phyloP scores from a whole-genome alignment of 2,113 vertebrate genomes.

The Pavo muticus region DNA sequence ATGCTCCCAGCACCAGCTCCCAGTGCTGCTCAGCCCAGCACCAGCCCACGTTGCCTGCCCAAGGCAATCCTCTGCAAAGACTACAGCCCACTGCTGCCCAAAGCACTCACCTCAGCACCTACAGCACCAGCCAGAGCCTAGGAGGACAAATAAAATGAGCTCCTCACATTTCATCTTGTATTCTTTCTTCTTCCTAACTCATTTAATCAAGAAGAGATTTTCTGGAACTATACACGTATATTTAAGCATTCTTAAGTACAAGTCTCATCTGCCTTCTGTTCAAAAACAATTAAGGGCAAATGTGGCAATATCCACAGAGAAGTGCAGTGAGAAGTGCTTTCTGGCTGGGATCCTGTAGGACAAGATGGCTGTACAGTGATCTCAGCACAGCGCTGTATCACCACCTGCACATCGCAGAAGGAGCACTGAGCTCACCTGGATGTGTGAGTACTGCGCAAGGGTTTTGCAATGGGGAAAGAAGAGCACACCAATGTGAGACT shows the following conservation, averaged over 20 bases:
- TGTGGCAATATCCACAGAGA: neutral
- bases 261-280: neutral
- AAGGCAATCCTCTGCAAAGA: neutral
- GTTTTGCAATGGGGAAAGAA: neutral
- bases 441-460: neutral
- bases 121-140: neutral
- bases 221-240: rapidly evolving
- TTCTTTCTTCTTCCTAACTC: neutral
- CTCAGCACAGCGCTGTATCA: neutral
- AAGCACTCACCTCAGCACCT: neutral
- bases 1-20: too few species aligned
- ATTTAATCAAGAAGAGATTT: neutral
- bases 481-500: neutral
- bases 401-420: neutral
- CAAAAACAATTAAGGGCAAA: neutral
- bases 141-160: neutral
- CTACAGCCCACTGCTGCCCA: neutral
- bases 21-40: neutral
- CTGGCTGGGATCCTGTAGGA: neutral
- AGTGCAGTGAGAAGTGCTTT: neutral
- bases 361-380: neutral
- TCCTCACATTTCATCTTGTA: neutral
- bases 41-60: too few species aligned
- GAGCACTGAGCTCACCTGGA: neutral
- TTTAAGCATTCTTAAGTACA: neutral